Conservation (phyloP, 2,888 invertebrate species). For the Tenthredo distinguenda region DNA sequence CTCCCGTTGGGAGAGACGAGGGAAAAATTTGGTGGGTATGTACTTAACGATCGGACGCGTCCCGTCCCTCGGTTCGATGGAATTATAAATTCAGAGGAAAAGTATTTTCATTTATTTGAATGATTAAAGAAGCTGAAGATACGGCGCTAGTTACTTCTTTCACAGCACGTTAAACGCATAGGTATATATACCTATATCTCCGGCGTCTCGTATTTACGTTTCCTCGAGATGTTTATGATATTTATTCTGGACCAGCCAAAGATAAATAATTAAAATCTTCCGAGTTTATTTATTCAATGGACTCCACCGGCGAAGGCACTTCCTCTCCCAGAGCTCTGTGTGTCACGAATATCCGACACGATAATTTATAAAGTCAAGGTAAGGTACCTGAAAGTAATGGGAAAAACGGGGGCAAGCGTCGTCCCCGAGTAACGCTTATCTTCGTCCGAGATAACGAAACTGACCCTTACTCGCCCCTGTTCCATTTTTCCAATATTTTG, state of each 20-base stretch:
- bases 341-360: conserved; percentile 27
- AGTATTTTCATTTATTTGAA: conserved; percentile 58
- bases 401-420: not conserved
- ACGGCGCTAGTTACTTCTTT: not conserved
- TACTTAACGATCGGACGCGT: not conserved
- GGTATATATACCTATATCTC: not conserved
- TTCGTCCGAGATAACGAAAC: not conserved
- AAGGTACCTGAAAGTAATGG: not conserved
- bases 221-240: conserved; percentile 30
- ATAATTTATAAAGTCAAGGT: conserved; percentile 25
- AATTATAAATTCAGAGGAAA: not conserved
- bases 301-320: not conserved
- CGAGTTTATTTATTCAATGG: conserved; percentile 44
- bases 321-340: not conserved
- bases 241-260: conserved; percentile 38
- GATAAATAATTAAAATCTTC: conserved; percentile 37
- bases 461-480: not conserved
- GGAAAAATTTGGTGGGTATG: too few relatives aligned
- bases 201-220: not conserved
- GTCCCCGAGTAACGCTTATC: not conserved
- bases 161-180: not conserved
- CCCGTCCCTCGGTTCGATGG: not conserved
- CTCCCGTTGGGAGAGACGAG: not conserved
- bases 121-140: conserved; percentile 57
- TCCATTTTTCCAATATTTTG: not conserved